A percentile compares a stretch with the other conserved stretches of the same genome.
phyloP scores from a whole-genome alignment of 2,113 vertebrate species.

The Columbina picui region DNA sequence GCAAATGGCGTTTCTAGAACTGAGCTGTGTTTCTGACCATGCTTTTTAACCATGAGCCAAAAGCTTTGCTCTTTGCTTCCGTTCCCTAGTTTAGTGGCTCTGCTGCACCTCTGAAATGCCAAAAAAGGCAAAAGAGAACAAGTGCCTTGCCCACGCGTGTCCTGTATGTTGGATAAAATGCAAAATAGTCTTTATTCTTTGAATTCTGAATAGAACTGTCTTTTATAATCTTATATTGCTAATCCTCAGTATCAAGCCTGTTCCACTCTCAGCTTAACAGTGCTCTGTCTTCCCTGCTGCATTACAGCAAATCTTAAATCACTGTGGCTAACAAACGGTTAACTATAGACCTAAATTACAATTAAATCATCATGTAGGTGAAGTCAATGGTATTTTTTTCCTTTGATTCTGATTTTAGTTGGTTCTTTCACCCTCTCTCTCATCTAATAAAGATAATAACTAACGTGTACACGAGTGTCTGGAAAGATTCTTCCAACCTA shows the following conservation, averaged over 20 bases:
- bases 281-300: background rate
- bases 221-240: background rate
- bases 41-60: background rate
- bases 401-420: background rate
- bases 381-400: background rate
- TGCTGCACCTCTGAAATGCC: background rate
- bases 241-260: background rate
- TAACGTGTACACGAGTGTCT: background rate
- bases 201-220: background rate
- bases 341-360: background rate
- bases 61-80: background rate
- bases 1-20: background rate
- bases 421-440: background rate
- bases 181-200: background rate
- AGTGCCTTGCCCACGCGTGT: background rate
- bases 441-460: background rate
- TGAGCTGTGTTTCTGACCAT: background rate
- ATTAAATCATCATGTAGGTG: background rate
- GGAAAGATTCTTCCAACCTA: background rate
- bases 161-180: background rate
- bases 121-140: background rate
- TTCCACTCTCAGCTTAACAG: background rate
- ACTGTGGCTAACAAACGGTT: background rate
- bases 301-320: background rate
- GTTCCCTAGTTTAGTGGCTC: background rate